Evolutionary conservation across 2,113 vertebrate genomes (phyloP), one percentile per base, ranked within the genome.

Genomic region (Datnioides undecimradiatus): DNA sequence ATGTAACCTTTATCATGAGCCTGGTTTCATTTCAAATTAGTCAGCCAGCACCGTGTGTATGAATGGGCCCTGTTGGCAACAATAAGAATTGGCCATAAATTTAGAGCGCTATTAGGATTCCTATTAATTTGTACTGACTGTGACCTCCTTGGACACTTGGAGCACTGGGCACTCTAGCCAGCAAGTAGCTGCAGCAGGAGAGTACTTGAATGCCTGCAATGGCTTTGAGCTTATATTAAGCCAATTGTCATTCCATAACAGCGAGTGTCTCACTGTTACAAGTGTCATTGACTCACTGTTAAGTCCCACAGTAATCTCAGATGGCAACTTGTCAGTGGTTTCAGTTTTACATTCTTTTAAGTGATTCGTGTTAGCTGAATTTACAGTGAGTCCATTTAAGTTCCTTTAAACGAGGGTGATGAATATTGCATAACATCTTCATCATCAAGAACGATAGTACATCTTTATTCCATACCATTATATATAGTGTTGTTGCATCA

Each of bases 161-260:
- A 79, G 41, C 75, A 72, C 13, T 21, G 55, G 49, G 21, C 11
- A 49, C 40, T 63, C 40, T 6, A 43, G 51, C 82, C 73, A 89
- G 65, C 48, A 78, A 70, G 59, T 72, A 81, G 76, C 46, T 16
- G 27, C 76, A n/a, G n/a, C n/a, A 80, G 55, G 51, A 67, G 71
- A 51, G 68, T 49, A 48, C 43, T 77, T 81, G 33, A 60, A 87
- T 86, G 62, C 74, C 48, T 80, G 48, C 60, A 71, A 82, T 82
- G 58, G 21, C 59, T 82, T 45, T 10, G 64, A 60, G 82, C 31
- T 91, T 87, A 69, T 69, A 76, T 8, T 40, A 75, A 76, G 69
- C 81, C 83, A 82, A 86, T 88, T 92, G 90, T 89, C 77, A 85
- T 91, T 85, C 88, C 84, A 72, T 6, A 81, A 79, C 67, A 85